Evolutionary conservation across 2,113 vertebrate genomes (phyloP).

Genomic region (Rhadina sibilatrix): DNA sequence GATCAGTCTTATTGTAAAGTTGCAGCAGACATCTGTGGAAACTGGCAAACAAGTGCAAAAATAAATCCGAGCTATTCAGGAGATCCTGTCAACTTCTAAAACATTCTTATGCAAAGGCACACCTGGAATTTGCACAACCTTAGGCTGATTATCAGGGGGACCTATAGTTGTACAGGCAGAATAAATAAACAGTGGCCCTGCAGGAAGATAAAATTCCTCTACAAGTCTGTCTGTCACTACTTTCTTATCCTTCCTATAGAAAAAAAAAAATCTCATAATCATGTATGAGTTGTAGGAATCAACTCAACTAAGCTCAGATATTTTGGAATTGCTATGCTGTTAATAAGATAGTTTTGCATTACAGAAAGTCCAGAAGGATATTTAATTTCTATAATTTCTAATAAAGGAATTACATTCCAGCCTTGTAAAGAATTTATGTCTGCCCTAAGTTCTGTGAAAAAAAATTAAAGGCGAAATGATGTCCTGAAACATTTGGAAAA

Average conservation of each 20-base stretch:
- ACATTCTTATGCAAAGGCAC: background rate
- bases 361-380: background rate
- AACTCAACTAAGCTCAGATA: background rate
- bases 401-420: background rate
- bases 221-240: background rate
- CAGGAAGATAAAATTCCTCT: background rate
- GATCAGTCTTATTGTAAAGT: background rate
- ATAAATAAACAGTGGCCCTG: background rate
- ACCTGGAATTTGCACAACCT: constrained; percentile 29
- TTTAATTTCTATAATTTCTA: background rate
- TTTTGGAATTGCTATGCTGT: background rate
- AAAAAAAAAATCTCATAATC: background rate
- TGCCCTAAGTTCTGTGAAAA: background rate
- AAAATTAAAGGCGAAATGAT: background rate
- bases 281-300: background rate
- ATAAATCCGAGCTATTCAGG: background rate
- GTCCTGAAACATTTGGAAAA: background rate
- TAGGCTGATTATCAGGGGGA: background rate
- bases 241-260: background rate
- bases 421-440: background rate
- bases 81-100: background rate
- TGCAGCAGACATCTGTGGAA: background rate
- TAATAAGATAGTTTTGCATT: background rate
- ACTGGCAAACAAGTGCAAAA: background rate
- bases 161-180: background rate